Base-by-base conservation (phyloP, 2,888 invertebrate species). In the Himalopsyche japonica region DNA sequence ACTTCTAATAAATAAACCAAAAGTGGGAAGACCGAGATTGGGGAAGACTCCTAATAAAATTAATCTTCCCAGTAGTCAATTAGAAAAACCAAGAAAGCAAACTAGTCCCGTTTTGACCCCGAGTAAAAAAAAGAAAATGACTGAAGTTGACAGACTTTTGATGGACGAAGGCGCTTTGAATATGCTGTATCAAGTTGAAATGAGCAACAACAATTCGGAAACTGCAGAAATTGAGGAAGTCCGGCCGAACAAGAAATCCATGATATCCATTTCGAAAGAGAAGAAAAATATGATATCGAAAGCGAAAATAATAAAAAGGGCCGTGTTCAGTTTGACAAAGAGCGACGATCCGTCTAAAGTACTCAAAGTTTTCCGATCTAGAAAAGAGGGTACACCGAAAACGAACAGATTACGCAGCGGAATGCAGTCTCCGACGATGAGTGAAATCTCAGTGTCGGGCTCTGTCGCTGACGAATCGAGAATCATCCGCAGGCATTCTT, bases 151-250 rank as follows among this genome's bases (percentile, higher is more conserved):
- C 88, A 94, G 93, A 85, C 90, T 97, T 80, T 91, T 97, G 85
- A 96, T 95, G 91, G 97, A 97, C 89, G 97, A 97, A 89, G 97
- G 97, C 0, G 97, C 97, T 3, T 95, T 96, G 1, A 97, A 97
- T 90, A 95, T 97, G 94, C 92, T 97, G 70, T 96, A 96, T 88
- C 95, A 96, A 30, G 93, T 97, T 0, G 96, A 96, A 88, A 91
- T 89, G 8, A 88, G 88, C 84, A 89, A 88, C 34, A 88, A 87
- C 79, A 87, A 88, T 80, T 84, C 86, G 47, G 87, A 88, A 20
- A 84, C 86, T 70, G 91, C 92, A 76, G 92, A 92, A 49, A 83
- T 86, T 37, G 48, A 81, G 43, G 80, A 43, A 37, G 20, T 83
- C 6, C 87, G 85, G 82, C 83, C 82, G 77, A 87, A 86, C 82